A percentile compares a stretch with the other conserved stretches of the same genome.
Evolutionary conservation across 2,888 invertebrate genomes (phyloP).

Genomic region (Neuroscelio doddi): DNA sequence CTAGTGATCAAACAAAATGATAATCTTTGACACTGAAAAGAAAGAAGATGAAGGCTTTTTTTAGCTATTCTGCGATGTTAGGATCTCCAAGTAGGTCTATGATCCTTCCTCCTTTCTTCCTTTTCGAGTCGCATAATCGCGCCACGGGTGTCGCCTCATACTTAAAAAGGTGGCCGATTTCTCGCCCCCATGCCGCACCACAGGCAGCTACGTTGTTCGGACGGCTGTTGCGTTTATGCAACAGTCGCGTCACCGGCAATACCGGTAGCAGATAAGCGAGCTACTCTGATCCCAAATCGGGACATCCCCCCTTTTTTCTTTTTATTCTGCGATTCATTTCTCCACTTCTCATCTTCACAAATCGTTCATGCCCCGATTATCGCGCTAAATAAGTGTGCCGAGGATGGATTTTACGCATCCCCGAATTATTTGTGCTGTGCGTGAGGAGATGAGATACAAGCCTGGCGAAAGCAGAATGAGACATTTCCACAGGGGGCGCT

Average conservation of each 20-base stretch:
- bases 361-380: conserved; percentile 67
- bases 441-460: conserved; percentile 16
- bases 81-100: conserved; percentile 4
- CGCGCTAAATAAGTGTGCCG: conserved; percentile 59
- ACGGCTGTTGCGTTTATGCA: conserved; percentile 42
- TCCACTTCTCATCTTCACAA: conserved; percentile 25
- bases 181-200: conserved; percentile 68
- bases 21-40: neutral
- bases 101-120: conserved; percentile 43
- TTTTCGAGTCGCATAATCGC: conserved; percentile 53
- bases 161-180: conserved; percentile 68
- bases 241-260: conserved; percentile 48
- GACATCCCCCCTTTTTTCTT: conserved; percentile 38
- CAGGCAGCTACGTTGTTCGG: conserved; percentile 54
- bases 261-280: conserved; percentile 47
- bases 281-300: conserved; percentile 31
- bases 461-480: conserved; percentile 21
- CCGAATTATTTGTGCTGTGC: conserved; percentile 63
- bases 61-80: conserved; percentile 26
- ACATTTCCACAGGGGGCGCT: conserved; percentile 30
- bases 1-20: too few species aligned
- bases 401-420: conserved; percentile 70
- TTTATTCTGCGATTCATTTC: conserved; percentile 50
- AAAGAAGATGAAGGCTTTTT: neutral
- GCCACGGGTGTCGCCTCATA: conserved; percentile 58